Evolutionary conservation across 2,888 invertebrate species (phyloP).

Genomic region (Salticus scenicus): DNA sequence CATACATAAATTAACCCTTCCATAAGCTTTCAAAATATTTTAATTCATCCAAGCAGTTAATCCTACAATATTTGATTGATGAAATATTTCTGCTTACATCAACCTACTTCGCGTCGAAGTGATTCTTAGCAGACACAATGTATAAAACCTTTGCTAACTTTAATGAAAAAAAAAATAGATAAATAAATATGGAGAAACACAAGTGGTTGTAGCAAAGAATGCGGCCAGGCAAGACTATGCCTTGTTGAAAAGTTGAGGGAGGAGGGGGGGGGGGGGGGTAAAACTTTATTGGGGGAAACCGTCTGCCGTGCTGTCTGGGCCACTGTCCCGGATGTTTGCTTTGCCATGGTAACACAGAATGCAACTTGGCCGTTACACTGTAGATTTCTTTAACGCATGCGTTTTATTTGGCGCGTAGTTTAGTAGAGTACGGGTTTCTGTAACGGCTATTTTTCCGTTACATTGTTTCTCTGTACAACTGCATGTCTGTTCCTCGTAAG

Average conservation of each 20-base stretch:
- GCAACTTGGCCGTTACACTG: slow-evolving; percentile 27
- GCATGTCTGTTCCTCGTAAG: not conserved
- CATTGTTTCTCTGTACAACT: not conserved
- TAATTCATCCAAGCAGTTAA: too few species aligned
- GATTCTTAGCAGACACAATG: slow-evolving; percentile 14
- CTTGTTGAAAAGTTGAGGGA: slow-evolving; percentile 9
- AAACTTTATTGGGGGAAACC: slow-evolving; percentile 27
- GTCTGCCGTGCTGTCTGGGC: slow-evolving; percentile 51
- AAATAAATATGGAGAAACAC: slow-evolving; percentile 18
- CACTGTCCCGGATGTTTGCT: slow-evolving; percentile 51
- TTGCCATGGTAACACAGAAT: slow-evolving; percentile 35
- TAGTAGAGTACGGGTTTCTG: not conserved
- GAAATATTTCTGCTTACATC: not conserved
- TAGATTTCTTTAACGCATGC: slow-evolving; percentile 2
- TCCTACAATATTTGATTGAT: too few species aligned
- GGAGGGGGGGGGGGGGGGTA: slow-evolving; percentile 1
- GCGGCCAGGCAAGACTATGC: slow-evolving; percentile 32
- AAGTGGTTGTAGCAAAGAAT: slow-evolving; percentile 30
- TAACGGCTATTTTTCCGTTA: not conserved
- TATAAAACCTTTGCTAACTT: slow-evolving; percentile 8
- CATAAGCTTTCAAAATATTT: too few species aligned
- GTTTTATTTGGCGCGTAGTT: slow-evolving; percentile 24
- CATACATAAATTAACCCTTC: too few species aligned
- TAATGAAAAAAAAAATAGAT: not conserved
- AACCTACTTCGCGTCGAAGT: not conserved